Conservation (phyloP, 2,113 vertebrate species). For the Nothoprocta pentlandii region DNA sequence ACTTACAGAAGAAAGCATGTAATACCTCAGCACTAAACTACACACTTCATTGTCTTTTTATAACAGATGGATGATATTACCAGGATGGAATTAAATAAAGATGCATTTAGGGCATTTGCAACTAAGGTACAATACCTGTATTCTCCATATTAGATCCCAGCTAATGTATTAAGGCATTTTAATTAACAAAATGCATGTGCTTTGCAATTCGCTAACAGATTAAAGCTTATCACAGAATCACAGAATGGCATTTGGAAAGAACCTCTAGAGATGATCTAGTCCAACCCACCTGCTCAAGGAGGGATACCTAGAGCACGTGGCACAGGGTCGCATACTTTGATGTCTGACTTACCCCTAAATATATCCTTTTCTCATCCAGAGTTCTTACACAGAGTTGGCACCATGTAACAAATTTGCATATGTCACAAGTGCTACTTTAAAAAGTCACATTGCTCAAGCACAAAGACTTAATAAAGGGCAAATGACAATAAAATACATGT, state of each 20-base stretch:
- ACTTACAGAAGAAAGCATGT: not conserved
- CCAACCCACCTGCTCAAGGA: no score
- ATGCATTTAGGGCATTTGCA: not conserved
- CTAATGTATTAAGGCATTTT: not conserved
- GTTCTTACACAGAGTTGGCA: not conserved
- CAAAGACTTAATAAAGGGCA: not conserved
- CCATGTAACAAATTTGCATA: not conserved
- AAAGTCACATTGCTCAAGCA: not conserved
- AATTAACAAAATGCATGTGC: not conserved
- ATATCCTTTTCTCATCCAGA: not conserved
- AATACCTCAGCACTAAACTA: not conserved
- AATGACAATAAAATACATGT: not conserved
- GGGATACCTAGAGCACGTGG: no score
- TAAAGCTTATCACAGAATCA: not conserved
- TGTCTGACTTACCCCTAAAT: not conserved
- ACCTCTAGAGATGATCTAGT: no score
- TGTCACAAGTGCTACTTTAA: not conserved
- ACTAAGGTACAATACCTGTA: constrained; percentile 36
- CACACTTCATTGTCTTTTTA: accelerated
- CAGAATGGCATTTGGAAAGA: no score
- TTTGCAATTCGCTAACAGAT: constrained; percentile 28
- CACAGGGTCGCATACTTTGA: not conserved
- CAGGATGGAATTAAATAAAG: constrained; percentile 2
- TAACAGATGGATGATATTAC: not conserved
- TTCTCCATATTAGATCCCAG: not conserved